phyloP scores from a whole-genome alignment of 2,113 vertebrate species.

The Silurus asotus region DNA sequence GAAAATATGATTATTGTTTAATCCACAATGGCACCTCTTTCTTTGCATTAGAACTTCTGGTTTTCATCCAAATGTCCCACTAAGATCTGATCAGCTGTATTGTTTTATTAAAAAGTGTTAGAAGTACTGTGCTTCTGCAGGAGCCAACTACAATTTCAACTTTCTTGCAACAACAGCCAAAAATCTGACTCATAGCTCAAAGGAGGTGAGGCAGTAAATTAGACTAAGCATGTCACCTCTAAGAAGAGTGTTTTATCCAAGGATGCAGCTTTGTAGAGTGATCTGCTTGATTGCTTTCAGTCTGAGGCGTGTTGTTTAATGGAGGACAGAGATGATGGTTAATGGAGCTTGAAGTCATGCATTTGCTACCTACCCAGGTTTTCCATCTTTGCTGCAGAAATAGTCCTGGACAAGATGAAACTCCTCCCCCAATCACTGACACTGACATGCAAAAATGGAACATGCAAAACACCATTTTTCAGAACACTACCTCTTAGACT shows the following conservation, averaged over 20 bases:
- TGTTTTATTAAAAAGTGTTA: slow-evolving; percentile 34
- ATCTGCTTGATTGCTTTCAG: slow-evolving; percentile 40
- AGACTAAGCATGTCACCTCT: slow-evolving; percentile 43
- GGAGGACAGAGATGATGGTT: slow-evolving; percentile 1
- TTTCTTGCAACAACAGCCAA: slow-evolving; percentile 37
- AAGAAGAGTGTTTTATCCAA: slow-evolving; percentile 44
- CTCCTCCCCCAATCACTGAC: not conserved
- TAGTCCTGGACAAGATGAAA: not conserved
- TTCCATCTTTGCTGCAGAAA: not conserved
- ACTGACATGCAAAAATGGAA: not conserved
- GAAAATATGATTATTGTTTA: slow-evolving; percentile 30
- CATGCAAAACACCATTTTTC: not conserved
- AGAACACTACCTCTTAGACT: not conserved
- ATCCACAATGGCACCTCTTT: slow-evolving; percentile 11
- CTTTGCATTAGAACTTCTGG: not conserved
- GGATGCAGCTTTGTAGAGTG: slow-evolving; percentile 33
- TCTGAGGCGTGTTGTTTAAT: slow-evolving; percentile 44
- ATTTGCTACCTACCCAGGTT: slow-evolving; percentile 1
- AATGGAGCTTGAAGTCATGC: slow-evolving; percentile 33
- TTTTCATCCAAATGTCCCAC: not conserved
- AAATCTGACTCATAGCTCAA: slow-evolving; percentile 38
- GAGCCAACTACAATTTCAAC: slow-evolving; percentile 29
- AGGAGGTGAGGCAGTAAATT: slow-evolving; percentile 44
- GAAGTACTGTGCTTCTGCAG: not conserved
- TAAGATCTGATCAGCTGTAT: slow-evolving; percentile 16